Base-by-base conservation (phyloP, 2,113 vertebrate genomes). In the Amia ocellicauda region DNA sequence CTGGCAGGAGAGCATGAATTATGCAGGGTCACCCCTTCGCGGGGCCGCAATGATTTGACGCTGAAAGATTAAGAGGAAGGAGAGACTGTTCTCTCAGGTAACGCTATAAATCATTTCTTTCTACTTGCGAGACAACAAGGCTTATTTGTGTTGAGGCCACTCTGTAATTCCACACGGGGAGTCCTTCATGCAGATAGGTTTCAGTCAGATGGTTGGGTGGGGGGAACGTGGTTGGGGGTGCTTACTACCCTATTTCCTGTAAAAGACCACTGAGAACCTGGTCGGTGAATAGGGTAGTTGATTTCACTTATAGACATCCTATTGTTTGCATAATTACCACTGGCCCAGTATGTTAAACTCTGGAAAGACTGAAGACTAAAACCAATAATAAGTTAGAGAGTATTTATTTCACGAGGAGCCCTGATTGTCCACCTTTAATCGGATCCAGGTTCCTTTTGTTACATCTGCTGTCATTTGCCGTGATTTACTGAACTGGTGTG, bases 61-160 rank as follows among this genome's bases (percentile, higher is more conserved):
- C 85, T 75, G 86, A 88, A 85, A 88, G 85, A 87, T 85, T 78
- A 79, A 83, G 75, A 19, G 73, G 77, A 80, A 85, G 78, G 79
- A 77, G 81, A 88, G 85, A 83, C 76, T n/a, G 62, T 76, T 82
- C 79, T 80, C 84, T 87, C 85, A 79, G 80, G 80, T 87, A 74
- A 81, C 83, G 16, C 74, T 73, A 77, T 85, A 86, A 86, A 86
- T 85, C 79, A 63, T 55, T 77, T 75, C 75, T 70, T 67, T 82
- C 81, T 76, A 71, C 62, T 79, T 77, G 63, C 47, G 56, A 80
- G 84, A 84, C 78, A 85, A 78, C 79, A 53, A 76, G 80, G 76
- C 82, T 45, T 57, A 56, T 58, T 55, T 62, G 67, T 61, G 56
- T 64, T 67, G 60, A 69, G 64, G 73, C 69, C 9, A 40, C 13